Evolutionary conservation across 1,140 invertebrate genomes (phyloP).

Genomic region (Bradynema listronoti): DNA sequence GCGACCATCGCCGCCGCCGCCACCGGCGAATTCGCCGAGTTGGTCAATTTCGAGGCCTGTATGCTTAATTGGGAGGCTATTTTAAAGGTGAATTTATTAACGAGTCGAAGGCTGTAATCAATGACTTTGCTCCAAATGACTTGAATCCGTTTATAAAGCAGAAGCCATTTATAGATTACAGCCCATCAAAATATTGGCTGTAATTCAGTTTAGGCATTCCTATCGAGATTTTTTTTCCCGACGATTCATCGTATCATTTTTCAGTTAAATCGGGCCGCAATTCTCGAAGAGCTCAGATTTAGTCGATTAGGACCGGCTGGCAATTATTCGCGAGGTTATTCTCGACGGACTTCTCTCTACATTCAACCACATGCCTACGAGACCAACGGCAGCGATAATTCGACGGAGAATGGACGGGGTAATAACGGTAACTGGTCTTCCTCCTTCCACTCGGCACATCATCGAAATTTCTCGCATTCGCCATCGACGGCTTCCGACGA

Average conservation of each 20-base stretch:
- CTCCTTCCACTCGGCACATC: slow-evolving; percentile 8
- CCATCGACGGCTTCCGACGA: slow-evolving; percentile 43
- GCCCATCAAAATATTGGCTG: no score
- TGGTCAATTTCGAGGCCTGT: slow-evolving; percentile 37
- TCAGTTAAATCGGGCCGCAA: slow-evolving; percentile 37
- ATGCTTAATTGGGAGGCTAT: slow-evolving; percentile 51
- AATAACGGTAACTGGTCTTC: slow-evolving; percentile 7
- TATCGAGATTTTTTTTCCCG: no score
- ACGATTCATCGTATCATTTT: no score
- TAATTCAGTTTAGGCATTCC: no score
- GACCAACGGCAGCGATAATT: no score
- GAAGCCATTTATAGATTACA: no score
- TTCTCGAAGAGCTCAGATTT: slow-evolving; percentile 11
- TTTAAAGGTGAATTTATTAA: slow-evolving; percentile 32
- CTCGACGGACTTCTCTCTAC: slow-evolving; percentile 2
- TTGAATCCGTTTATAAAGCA: no score
- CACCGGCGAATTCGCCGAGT: slow-evolving; percentile 34
- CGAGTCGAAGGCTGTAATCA: background rate
- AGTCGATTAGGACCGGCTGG: background rate
- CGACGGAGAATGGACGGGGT: slow-evolving; percentile 6
- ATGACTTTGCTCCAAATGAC: no score
- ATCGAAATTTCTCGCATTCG: slow-evolving; percentile 10
- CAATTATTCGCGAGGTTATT: slow-evolving; percentile 8
- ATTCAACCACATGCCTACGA: no score
- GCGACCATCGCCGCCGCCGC: background rate